Evolutionary conservation across 2,113 vertebrate genomes (phyloP).

Genomic region (Brachionichthys hirsutus): DNA sequence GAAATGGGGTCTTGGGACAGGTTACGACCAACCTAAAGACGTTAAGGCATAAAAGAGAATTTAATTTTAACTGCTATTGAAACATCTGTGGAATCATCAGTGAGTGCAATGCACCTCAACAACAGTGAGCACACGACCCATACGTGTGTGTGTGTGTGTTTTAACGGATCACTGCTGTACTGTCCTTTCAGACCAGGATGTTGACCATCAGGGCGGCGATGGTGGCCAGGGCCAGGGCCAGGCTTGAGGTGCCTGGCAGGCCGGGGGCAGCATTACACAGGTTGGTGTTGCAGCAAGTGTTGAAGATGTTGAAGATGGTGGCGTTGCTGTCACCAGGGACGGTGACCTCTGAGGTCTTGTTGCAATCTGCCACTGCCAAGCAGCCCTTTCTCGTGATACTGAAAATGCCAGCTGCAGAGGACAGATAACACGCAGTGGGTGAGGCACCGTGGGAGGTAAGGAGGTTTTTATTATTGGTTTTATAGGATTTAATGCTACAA

Average conservation of each 20-base stretch:
- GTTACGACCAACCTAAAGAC: background rate
- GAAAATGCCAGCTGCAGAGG: conserved; percentile 10
- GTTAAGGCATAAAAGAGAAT: background rate
- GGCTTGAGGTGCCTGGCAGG: conserved; percentile 7
- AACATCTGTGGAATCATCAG: background rate
- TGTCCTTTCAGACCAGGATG: conserved; percentile 54
- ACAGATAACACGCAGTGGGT: background rate
- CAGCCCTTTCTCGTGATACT: conserved; percentile 69
- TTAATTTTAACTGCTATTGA: background rate
- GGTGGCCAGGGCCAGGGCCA: conserved; percentile 53
- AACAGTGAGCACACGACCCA: conserved; percentile 5
- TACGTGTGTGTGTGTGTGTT: background rate
- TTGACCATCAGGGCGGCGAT: conserved; percentile 57
- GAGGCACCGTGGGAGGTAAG: no score
- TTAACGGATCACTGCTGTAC: background rate
- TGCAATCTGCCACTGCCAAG: conserved; percentile 19
- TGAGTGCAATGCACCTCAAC: conserved; percentile 9
- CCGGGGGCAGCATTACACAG: conserved; percentile 72
- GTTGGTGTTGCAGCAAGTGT: conserved; percentile 69
- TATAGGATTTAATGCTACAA: no score
- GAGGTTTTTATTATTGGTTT: no score
- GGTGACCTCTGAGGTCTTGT: conserved; percentile 1
- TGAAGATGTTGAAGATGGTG: conserved; percentile 49
- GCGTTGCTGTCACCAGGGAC: background rate
- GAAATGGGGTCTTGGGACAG: background rate